These are phyloP conservation scores for Dyspetes luteomarginatus DNA, from an alignment of 2,888 invertebrate genomes.

Conservation along the genomic window DNA sequence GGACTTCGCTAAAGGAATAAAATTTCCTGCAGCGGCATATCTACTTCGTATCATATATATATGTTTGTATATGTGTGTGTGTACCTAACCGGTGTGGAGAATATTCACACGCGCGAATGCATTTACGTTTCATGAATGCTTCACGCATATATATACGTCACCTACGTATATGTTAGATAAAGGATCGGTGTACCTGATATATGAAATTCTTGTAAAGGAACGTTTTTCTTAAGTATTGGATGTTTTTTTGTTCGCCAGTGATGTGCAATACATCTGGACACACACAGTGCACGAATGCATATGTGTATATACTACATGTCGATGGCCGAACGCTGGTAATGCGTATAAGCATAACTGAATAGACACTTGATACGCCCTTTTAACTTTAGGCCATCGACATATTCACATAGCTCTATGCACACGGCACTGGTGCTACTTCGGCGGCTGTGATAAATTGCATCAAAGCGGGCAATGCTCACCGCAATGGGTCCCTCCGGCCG, in stretches of 20 bases:
- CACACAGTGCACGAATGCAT: not conserved
- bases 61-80: too few species aligned
- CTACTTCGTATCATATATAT: conserved; percentile 24
- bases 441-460: conserved; percentile 57
- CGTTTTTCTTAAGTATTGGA: conserved; percentile 49
- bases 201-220: conserved; percentile 47
- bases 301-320: too few species aligned
- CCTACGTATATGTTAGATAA: conserved; percentile 32
- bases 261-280: not conserved
- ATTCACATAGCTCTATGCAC: too few species aligned
- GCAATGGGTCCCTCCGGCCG: conserved; percentile 41
- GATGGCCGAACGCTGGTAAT: too few species aligned
- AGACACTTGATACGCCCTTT: too few species aligned
- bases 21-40: conserved; percentile 43
- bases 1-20: conserved; percentile 50
- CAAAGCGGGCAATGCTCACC: conserved; percentile 45
- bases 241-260: conserved; percentile 8
- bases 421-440: conserved; percentile 20
- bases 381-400: too few species aligned
- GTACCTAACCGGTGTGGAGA: not conserved
- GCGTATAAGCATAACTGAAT: too few species aligned
- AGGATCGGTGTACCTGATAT: conserved; percentile 46
- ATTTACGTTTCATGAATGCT: conserved; percentile 47
- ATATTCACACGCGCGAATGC: conserved; percentile 1
- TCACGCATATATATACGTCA: conserved; percentile 8